Percentiles rank a stretch among this genome's conserved stretches.
Conservation (phyloP, 2,888 invertebrate genomes). For the Clostera curtula region DNA sequence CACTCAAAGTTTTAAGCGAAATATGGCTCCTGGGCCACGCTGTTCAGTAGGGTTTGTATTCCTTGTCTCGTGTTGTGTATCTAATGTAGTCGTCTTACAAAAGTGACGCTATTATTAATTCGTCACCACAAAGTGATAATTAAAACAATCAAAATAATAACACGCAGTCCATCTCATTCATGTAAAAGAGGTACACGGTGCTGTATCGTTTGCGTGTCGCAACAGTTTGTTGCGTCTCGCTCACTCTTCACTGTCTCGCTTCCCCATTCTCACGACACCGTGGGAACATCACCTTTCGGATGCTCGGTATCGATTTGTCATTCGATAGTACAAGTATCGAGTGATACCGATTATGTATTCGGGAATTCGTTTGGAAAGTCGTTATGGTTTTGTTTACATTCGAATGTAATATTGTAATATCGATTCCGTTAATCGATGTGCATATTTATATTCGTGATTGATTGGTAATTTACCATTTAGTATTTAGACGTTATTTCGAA, state of each 20-base stretch:
- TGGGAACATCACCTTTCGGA: slow-evolving; percentile 47
- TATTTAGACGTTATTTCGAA: too few species aligned
- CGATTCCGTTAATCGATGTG: too few species aligned
- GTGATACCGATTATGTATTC: slow-evolving; percentile 9
- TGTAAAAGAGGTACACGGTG: slow-evolving; percentile 6
- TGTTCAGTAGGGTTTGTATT: too few species aligned
- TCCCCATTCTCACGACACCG: slow-evolving; percentile 41
- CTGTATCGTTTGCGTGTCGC: slow-evolving; percentile 19
- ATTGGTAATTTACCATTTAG: too few species aligned
- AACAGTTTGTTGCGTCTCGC: slow-evolving; percentile 13
- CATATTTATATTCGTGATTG: too few species aligned
- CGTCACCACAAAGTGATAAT: too few species aligned
- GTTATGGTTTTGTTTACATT: slow-evolving; percentile 1
- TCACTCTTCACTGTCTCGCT: slow-evolving; percentile 21
- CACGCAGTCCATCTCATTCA: slow-evolving; percentile 1
- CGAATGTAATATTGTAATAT: too few species aligned
- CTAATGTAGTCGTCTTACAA: too few species aligned
- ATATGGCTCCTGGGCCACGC: too few species aligned
- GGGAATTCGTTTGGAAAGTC: slow-evolving; percentile 11
- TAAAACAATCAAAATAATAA: not conserved
- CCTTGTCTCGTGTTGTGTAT: too few species aligned
- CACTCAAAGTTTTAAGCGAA: too few species aligned
- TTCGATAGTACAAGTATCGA: slow-evolving; percentile 17
- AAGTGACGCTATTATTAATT: too few species aligned
- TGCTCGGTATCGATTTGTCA: slow-evolving; percentile 24